Evolutionary conservation across 2,888 invertebrate species (phyloP), one percentile per base, ranked within the genome.

Genomic region (Cyrtodaria siliqua): DNA sequence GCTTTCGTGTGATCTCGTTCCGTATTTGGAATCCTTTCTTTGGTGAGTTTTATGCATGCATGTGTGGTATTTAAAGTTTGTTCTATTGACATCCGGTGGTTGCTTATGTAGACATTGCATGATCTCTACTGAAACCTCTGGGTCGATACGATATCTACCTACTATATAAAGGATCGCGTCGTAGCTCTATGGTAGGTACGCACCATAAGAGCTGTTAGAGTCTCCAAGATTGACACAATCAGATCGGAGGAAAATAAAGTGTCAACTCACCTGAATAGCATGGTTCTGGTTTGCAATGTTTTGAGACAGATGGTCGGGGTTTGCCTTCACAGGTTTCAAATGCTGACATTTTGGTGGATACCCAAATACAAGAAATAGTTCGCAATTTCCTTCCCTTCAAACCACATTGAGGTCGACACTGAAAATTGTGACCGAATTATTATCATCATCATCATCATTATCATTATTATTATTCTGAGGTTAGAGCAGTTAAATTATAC

Each of bases 381-480:
- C 89, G 66, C 2, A 73, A 71, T 73, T 83, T 87, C 33, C 72
- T 62, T 2, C 90, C 86, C 20, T 63, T 63, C 4, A 52, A 27
- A 1, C 82, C 82, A 71, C 90, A 90, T 23, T 64, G 72, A 6
- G 88, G 86, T 1, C 62, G 76, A 64, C 90, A 90, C 90, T 90
- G 71, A 44, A 82, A 80, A 8, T 33, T 33, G 4, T 33, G 6
- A 8, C 33, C 33, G 33, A 33, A 33, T 33, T 33, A 33, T 12
- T 33, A 8, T 68, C 6, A 44, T 9, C 20, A 20, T 16, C 6
- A 6, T 6, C 6, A 44, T 9, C n/a, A 16, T 9, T 9, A 3
- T 9, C 44, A 44, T 44, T 4, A 20, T 44, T 16, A 4, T 44
- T 18, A 4, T 44, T 16, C n/a, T n/a, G n/a, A n/a, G n/a, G n/a